These are phyloP conservation scores for Calosoma granatense DNA, from an alignment of 1,140 invertebrate genomes.

Conservation along the genomic window DNA sequence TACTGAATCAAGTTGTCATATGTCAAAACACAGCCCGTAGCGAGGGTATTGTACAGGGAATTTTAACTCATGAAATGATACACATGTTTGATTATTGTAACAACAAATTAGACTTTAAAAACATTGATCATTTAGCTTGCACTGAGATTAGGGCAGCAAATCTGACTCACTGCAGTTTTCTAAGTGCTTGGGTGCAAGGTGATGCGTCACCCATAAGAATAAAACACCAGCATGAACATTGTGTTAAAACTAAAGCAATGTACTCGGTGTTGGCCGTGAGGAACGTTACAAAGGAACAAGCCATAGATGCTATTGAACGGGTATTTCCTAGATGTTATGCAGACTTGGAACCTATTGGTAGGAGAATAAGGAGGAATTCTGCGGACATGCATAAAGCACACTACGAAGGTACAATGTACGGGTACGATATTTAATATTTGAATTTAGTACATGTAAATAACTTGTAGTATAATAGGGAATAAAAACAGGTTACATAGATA, in stretches of 20 bases:
- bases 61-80: conserved; percentile 85
- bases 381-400: conserved; percentile 67
- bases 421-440: conserved; percentile 49
- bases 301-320: conserved; percentile 65
- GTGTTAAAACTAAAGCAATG: conserved; percentile 81
- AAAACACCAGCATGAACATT: conserved; percentile 66
- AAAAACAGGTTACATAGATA: not conserved
- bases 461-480: not conserved
- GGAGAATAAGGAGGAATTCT: conserved; percentile 67
- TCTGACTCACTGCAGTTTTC: conserved; percentile 81
- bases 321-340: conserved; percentile 89
- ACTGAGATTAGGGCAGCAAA: conserved; percentile 90
- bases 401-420: conserved; percentile 65
- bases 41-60: conserved; percentile 58
- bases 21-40: conserved; percentile 74
- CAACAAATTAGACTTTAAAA: conserved; percentile 79
- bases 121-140: conserved; percentile 88
- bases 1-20: conserved; percentile 81
- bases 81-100: conserved; percentile 95
- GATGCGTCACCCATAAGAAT: conserved; percentile 64
- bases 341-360: conserved; percentile 87
- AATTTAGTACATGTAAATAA: not conserved
- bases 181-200: conserved; percentile 67
- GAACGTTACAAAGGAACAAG: conserved; percentile 60
- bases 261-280: conserved; percentile 72